Conservation (phyloP, 1,140 invertebrate species). For the Heliothis virescens region DNA sequence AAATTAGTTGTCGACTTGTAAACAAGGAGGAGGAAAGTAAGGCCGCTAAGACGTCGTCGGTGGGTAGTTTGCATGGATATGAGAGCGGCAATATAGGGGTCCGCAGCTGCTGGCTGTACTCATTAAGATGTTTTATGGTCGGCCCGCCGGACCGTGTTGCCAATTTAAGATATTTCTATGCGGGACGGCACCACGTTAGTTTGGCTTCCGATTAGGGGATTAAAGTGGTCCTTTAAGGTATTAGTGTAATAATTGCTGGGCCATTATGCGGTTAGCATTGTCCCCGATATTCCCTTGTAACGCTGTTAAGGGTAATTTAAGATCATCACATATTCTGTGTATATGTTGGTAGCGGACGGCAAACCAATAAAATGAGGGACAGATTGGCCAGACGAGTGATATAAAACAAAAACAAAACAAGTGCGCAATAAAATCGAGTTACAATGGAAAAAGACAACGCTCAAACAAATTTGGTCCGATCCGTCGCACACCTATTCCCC, state of each 20-base stretch:
- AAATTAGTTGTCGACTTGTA: conserved; percentile 87
- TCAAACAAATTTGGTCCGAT: conserved; percentile 71
- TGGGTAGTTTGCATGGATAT: conserved; percentile 85
- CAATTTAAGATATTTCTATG: conserved; percentile 86
- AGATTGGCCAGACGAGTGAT: conserved; percentile 48
- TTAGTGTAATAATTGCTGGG: conserved; percentile 81
- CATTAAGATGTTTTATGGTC: conserved; percentile 86
- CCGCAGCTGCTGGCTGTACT: conserved; percentile 82
- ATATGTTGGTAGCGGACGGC: conserved; percentile 5
- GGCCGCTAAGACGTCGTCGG: conserved; percentile 81
- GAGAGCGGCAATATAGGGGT: conserved; percentile 82
- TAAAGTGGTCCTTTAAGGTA: conserved; percentile 82
- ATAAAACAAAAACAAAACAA: conserved; percentile 56
- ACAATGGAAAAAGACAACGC: conserved; percentile 67
- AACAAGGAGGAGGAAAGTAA: conserved; percentile 83
- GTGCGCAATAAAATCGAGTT: conserved; percentile 54
- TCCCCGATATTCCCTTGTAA: conserved; percentile 64
- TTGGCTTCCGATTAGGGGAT: conserved; percentile 85
- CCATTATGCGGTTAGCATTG: conserved; percentile 76
- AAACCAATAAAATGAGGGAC: conserved; percentile 47
- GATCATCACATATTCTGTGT: conserved; percentile 43
- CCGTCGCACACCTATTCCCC: conserved; percentile 72
- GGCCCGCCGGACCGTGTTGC: conserved; percentile 83
- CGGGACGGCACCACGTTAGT: conserved; percentile 82
- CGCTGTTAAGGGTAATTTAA: conserved; percentile 60